phyloP scores from a whole-genome alignment of 2,113 vertebrate genomes.

The Cephalopholis sonnerati region DNA sequence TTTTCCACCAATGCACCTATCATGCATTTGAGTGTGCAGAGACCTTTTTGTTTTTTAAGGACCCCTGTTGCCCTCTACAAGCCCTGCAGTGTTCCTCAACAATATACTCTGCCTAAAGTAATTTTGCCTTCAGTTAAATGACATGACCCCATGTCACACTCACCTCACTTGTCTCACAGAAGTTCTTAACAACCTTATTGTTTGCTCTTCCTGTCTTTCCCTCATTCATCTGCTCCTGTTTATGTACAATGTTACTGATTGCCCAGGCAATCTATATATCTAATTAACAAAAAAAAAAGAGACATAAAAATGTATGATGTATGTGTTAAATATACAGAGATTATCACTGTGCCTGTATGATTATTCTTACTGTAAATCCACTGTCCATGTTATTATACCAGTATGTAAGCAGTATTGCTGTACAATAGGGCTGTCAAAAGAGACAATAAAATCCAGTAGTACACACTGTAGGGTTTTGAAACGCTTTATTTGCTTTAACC shows the following conservation, averaged over 20 bases:
- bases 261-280: background rate
- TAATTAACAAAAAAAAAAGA: background rate
- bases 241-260: background rate
- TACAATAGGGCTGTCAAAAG: constrained; percentile 31
- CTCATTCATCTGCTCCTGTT: background rate
- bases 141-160: background rate
- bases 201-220: background rate
- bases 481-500: constrained; percentile 48
- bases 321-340: constrained; percentile 11
- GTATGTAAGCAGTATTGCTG: constrained; percentile 32
- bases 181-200: background rate
- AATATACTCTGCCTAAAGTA: background rate
- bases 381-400: background rate
- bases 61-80: background rate
- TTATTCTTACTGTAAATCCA: constrained; percentile 23
- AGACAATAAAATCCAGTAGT: constrained; percentile 74
- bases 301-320: background rate
- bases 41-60: background rate
- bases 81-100: background rate
- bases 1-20: background rate
- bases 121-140: background rate
- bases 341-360: background rate
- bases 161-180: background rate
- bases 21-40: background rate
- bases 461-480: background rate